Evolutionary conservation across 2,113 vertebrate species (phyloP), one percentile per base, ranked within the genome.

Genomic region (Charina bottae): DNA sequence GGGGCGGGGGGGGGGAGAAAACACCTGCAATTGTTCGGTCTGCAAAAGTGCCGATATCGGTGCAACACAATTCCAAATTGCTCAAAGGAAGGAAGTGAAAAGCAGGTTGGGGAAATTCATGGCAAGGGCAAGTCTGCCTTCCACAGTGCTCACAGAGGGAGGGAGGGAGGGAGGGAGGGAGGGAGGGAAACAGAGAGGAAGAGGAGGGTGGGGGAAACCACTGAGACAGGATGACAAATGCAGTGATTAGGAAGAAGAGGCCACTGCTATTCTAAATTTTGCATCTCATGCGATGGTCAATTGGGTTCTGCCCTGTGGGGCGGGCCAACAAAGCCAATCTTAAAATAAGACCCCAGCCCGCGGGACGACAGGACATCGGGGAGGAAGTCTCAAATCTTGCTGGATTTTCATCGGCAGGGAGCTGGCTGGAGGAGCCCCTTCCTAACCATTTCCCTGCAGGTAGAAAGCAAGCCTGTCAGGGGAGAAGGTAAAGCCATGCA

Each of bases 111-210:
- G 49, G 49, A 49, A 49, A 49, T 49, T 49, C 49, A 49, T 4
- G 2, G 49, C 49, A 49, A 49, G 49, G 42, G 49, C 49, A 49
- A 49, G 6, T 49, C 49, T 49, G 92, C 2, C 91, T 37, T 42
- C 1, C 0, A 58, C 10, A 28, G 0, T 49, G 49, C 49, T 49
- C 49, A 3, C 26, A 59, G 59, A n/a, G 2, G 28, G 33, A 93
- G 1, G 0, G 85, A 60, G 9, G 6, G 88, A 37, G n/a, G n/a
- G n/a, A n/a, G n/a, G n/a, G 59, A n/a, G 2, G 28, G 33, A 93
- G 1, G 0, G 85, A 60, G 9, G 6, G 88, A 37, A 56, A 55
- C 17, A 23, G 91, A 91, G 88, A 33, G 56, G 42, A 46, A 24
- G 58, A 5, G 0, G 68, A 0, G 2, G 78, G 1, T 23, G 84